Percentiles rank a stretch among this genome's conserved stretches.
Conservation (phyloP, 1,140 invertebrate genomes). For the Ctenoplectra terminalis region DNA sequence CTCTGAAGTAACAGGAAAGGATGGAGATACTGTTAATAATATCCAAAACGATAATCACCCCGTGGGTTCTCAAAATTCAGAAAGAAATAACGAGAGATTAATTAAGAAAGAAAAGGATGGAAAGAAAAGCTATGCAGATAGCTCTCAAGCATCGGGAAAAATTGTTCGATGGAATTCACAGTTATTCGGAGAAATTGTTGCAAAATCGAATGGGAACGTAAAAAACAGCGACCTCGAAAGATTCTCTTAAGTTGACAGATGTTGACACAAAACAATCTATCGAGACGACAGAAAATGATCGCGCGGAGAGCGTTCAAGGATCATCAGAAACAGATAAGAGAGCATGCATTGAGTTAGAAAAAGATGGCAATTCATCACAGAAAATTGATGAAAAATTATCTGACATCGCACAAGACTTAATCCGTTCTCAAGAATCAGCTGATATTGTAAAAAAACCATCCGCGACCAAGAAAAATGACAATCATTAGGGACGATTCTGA, state of each 20-base stretch:
- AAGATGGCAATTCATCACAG: background rate
- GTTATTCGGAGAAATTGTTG: no score
- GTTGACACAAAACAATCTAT: background rate
- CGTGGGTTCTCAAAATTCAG: no score
- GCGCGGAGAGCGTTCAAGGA: background rate
- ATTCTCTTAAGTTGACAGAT: background rate
- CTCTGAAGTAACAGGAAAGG: no score
- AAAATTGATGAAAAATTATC: constrained; percentile 1
- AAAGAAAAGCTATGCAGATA: background rate
- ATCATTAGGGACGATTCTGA: background rate
- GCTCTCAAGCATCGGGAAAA: background rate
- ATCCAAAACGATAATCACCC: no score
- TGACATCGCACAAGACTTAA: background rate
- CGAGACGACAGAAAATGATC: background rate
- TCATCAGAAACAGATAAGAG: background rate
- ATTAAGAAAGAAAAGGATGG: background rate
- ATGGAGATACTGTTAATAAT: no score
- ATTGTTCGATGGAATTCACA: background rate
- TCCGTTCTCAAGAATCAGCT: background rate
- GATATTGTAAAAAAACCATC: background rate
- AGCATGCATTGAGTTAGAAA: background rate
- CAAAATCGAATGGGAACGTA: background rate
- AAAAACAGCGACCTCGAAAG: no score
- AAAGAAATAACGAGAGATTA: background rate
- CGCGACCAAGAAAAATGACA: background rate